Base-by-base conservation (phyloP, 1,140 invertebrate genomes). In the Aphelenchoides avenae region DNA sequence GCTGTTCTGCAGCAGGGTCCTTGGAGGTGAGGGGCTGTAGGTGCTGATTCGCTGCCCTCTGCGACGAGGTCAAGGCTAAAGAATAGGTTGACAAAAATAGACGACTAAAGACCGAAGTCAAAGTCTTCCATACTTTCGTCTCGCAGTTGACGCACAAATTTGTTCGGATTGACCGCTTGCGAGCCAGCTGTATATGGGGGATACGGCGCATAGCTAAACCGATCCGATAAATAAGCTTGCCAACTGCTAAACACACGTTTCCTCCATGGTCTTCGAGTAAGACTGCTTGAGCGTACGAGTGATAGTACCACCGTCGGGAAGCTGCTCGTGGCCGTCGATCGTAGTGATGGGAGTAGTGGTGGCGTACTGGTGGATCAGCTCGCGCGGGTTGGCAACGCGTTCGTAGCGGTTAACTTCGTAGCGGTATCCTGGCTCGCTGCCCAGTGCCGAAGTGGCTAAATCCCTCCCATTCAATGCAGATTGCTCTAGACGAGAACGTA, bases 341-440 rank as follows among this genome's bases (percentile, higher is more conserved):
- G 39, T 47, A 33, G 63, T 49, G 26, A 64, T 41, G 3, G 70
- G 70, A 27, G 71, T 74, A 29, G 64, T 75, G 27, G 71, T 74
- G 15, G 71, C 71, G 36, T 77, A 74, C 37, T 72, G 71, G 44
- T 74, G 71, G 39, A 74, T 74, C 29, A 74, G 43, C 53, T 74
- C 71, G 34, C 59, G 49, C 6, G 71, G 71, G 52, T 74, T 74
- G 11, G 71, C 66, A 24, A 74, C 77, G 26, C 53, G 52, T 40
- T 74, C 75, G 34, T 77, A 68, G 13, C 64, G 67, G 40, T 66
- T 49, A 9, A 70, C 59, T 51, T 70, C 70, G 47, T 74, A 70
- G n/a, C 70, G 50, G 30, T 51, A 55, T 7, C 67, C 56, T n/a
- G 61, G 50, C 41, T 68, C 69, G 48, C 37, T 34, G 22, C 50